Percentiles rank a stretch among this genome's conserved stretches.
Conservation (phyloP, 2,888 invertebrate species). For the Aphrophora alni region DNA sequence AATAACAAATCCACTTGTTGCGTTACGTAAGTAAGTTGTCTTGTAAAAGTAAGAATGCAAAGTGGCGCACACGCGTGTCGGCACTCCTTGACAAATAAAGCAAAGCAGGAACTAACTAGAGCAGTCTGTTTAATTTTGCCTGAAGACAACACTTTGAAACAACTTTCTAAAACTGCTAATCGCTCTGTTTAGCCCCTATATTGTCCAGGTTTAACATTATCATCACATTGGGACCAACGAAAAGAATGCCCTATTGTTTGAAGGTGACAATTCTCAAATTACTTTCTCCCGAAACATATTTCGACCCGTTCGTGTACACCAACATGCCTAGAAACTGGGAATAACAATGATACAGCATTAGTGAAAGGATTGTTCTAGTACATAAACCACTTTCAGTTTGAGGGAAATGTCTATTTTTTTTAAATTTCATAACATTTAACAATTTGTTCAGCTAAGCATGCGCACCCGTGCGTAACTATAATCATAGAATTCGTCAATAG, state of each 20-base stretch:
- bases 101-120: slow-evolving; percentile 1
- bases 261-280: neutral
- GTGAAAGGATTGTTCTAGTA: too few relatives aligned
- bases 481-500: too few relatives aligned
- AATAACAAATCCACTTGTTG: neutral
- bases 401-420: too few relatives aligned
- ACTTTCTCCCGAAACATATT: neutral
- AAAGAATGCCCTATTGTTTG: neutral
- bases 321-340: too few relatives aligned
- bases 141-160: neutral
- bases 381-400: too few relatives aligned
- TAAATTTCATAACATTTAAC: too few relatives aligned
- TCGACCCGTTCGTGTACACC: too few relatives aligned
- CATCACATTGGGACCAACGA: neutral
- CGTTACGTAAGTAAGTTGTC: neutral
- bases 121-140: neutral
- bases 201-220: neutral
- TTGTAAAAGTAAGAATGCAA: neutral
- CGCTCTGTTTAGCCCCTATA: neutral
- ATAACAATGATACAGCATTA: too few relatives aligned
- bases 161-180: slow-evolving; percentile 1
- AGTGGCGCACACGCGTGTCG: neutral
- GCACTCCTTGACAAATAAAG: neutral
- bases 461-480: too few relatives aligned
- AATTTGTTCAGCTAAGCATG: too few relatives aligned